A percentile compares a stretch with the other conserved stretches of the same genome.
Evolutionary conservation across 2,888 invertebrate species (phyloP).

Genomic region (Perizoma flavofasciatum): DNA sequence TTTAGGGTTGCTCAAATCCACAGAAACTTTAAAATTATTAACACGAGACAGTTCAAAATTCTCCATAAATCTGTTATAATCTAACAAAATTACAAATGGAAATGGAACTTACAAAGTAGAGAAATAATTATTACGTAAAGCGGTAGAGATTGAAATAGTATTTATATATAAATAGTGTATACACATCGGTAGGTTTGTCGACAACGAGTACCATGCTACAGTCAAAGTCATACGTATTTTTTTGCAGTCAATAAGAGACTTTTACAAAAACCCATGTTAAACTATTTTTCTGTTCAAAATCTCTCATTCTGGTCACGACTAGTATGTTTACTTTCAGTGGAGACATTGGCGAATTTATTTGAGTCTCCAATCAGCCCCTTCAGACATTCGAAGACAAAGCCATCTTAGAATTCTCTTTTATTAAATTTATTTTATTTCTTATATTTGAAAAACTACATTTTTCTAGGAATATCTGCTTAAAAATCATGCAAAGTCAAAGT

Average conservation of each 20-base stretch:
- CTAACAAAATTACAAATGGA: background rate
- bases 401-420: conserved; percentile 52
- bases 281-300: conserved; percentile 31
- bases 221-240: too few species aligned
- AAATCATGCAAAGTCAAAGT: too few species aligned
- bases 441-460: conserved; percentile 12
- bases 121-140: too few species aligned
- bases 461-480: conserved; percentile 9
- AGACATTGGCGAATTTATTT: conserved; percentile 65
- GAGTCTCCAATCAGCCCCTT: conserved; percentile 71
- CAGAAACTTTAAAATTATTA: conserved; percentile 74
- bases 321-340: conserved; percentile 44
- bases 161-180: too few species aligned
- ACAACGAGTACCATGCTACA: too few species aligned
- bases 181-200: too few species aligned
- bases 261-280: too few species aligned
- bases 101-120: too few species aligned
- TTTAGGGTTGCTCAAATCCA: conserved; percentile 71
- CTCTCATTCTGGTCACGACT: conserved; percentile 52
- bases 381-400: conserved; percentile 64
- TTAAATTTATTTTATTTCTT: conserved; percentile 32
- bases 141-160: too few species aligned
- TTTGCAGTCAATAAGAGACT: too few species aligned
- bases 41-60: conserved; percentile 57
- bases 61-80: conserved; percentile 46